Evolutionary conservation across 1,140 invertebrate genomes (phyloP), one percentile per base, ranked within the genome.

Genomic region (Chironomus tepperi): DNA sequence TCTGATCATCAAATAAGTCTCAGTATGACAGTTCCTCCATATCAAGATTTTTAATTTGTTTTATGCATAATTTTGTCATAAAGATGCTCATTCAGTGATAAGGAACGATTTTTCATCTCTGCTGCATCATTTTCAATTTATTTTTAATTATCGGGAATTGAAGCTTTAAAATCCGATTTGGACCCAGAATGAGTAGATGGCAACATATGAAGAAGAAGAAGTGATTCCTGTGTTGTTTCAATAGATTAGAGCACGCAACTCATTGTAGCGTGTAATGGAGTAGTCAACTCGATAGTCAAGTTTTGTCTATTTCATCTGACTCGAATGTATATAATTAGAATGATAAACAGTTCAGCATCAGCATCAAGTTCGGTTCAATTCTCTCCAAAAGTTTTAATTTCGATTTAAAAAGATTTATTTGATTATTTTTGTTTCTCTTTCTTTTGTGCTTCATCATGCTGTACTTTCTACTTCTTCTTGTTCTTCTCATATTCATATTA

Each of bases 61-160:
- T 57, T 57, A n/a, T 57, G 47, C 47, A 57, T 57, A 57, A 57
- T 57, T 57, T 57, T 57, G 47, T 57, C 47, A 57, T 57, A 57
- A n/a, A 57, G 47, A 57, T 57, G 12, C 3, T n/a, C 12, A 5
- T 1, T 15, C 12, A 57, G 47, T n/a, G 47, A 57, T 57, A 57
- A n/a, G 12, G 5, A 3, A n/a, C 15, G 3, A 57, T 57, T 57
- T 47, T 47, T 47, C 7, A 47, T 47, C 24, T 34, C 24, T 34
- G 24, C 24, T 34, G 24, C 24, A 2, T 34, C 24, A 34, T 47
- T 47, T 57, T 57, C n/a, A 57, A 57, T 57, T 57, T 57, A 5
- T 57, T 12, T 5, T 57, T 57, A 57, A 57, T 57, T n/a, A n/a
- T 57, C 47, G n/a, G 12, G 12, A 57, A 57, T 57, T 12, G 47